Base-by-base conservation (phyloP, 2,888 invertebrate species). In the Petrophora chlorosata region DNA sequence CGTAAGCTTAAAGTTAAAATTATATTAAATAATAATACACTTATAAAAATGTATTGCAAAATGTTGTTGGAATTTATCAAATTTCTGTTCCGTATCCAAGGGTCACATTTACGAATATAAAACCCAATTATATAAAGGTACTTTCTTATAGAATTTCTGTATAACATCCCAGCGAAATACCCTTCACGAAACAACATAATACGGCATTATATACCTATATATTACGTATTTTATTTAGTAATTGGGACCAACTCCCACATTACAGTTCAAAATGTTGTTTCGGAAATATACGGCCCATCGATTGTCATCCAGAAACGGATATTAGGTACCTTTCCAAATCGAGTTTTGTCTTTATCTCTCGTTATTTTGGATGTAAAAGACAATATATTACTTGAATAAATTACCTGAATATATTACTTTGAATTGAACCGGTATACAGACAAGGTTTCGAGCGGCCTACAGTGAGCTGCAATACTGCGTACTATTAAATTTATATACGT, bases 291-390 rank as follows among this genome's bases (percentile, higher is more conserved):
- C 44, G n/a, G 39, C 39, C 45, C 43, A 67, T 66, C 58, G 59
- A 63, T 67, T 68, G 64, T 45, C 46, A 53, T 56, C 60, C 56
- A 47, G 57, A 61, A 56, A 63, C 53, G 52, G 62, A 67, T 62
- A 65, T 64, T 62, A 62, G 56, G 48, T 50, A 61, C 59, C 60
- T 56, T 60, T 58, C 58, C 61, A 36, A 63, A 69, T 65, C 48
- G 25, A 53, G 34, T 59, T 59, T 63, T 15, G 59, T 62, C 59
- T 60, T 53, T 70, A 62, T 68, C 67, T 45, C 48, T 42, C 54
- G 44, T 58, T 60, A 61, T 61, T 53, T 53, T 59, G 59, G 40
- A 44, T 51, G 62, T 69, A 53, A 54, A 64, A 56, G 59, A 65
- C 47, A 43, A 35, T 52, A 38, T 43, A 67, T 61, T 42, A 43